Conservation (phyloP, 2,113 vertebrate species). For the Chloropsis hardwickii region DNA sequence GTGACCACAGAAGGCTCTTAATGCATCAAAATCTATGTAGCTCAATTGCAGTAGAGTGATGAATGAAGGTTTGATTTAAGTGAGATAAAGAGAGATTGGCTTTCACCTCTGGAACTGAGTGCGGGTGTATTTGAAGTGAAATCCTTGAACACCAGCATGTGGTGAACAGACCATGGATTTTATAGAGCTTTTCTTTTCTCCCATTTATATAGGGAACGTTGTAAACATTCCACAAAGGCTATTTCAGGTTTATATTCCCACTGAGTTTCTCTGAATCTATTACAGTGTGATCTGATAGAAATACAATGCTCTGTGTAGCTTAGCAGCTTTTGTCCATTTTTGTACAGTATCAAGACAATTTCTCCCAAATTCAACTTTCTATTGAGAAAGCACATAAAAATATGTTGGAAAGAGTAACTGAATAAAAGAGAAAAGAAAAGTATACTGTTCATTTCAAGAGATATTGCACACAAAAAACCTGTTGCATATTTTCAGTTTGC, state of each 20-base stretch:
- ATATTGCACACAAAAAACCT: neutral
- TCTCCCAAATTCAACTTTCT: neutral
- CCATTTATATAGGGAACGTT: neutral
- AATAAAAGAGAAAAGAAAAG: neutral
- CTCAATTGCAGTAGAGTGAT: neutral
- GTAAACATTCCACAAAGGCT: slow-evolving; percentile 17
- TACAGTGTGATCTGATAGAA: neutral
- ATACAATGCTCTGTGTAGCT: neutral
- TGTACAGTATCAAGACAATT: neutral
- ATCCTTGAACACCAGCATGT: neutral
- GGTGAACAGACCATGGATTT: neutral
- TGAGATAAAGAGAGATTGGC: slow-evolving; percentile 1
- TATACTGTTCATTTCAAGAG: neutral
- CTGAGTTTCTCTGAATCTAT: neutral
- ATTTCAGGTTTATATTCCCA: slow-evolving; percentile 17
- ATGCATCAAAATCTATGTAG: neutral
- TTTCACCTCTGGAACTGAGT: slow-evolving; percentile 5
- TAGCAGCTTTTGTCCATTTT: neutral
- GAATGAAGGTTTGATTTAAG: neutral
- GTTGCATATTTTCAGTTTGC: neutral
- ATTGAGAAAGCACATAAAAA: neutral
- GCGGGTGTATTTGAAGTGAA: neutral
- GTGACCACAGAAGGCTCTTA: neutral
- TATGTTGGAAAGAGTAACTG: neutral
- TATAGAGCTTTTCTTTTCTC: neutral